Percentiles rank a stretch among this genome's conserved stretches.
These are phyloP conservation scores for Rhabdornis inornatus DNA, from an alignment of 2,113 vertebrate genomes.

Conservation along the genomic window DNA sequence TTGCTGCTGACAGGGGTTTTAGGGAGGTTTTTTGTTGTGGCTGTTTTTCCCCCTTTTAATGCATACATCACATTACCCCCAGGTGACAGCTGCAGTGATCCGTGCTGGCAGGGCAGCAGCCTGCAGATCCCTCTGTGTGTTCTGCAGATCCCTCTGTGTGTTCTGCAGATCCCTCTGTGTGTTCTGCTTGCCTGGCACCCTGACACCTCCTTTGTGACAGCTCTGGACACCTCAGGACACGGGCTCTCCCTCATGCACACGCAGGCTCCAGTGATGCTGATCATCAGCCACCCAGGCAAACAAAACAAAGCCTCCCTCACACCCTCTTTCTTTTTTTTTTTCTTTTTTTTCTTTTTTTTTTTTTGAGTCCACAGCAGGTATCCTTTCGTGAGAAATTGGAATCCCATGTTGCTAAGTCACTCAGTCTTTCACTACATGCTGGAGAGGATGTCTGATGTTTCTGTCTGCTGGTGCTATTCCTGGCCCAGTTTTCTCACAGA, in stretches of 20 bases:
- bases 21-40: neutral
- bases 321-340: fast-evolving
- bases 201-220: slow-evolving; percentile 38
- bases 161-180: slow-evolving; percentile 39
- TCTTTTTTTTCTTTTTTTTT: fast-evolving
- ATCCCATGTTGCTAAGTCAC: neutral
- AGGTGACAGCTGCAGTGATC: slow-evolving; percentile 47
- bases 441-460: neutral
- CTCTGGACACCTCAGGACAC: neutral
- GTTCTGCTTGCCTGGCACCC: slow-evolving; percentile 56
- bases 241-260: neutral
- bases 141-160: slow-evolving; percentile 56
- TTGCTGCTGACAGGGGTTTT: neutral
- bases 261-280: neutral
- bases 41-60: neutral
- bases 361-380: neutral
- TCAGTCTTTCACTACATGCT: neutral
- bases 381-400: neutral
- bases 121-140: slow-evolving; percentile 39
- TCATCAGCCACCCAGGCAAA: neutral
- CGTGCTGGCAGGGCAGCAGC: neutral
- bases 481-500: neutral
- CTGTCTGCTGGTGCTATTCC: slow-evolving; percentile 1
- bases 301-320: neutral
- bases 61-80: slow-evolving; percentile 24